Percentiles rank a stretch among this genome's conserved stretches.
These are phyloP conservation scores for Chesias legatella DNA, from an alignment of 2,888 invertebrate genomes.

Conservation along the genomic window DNA sequence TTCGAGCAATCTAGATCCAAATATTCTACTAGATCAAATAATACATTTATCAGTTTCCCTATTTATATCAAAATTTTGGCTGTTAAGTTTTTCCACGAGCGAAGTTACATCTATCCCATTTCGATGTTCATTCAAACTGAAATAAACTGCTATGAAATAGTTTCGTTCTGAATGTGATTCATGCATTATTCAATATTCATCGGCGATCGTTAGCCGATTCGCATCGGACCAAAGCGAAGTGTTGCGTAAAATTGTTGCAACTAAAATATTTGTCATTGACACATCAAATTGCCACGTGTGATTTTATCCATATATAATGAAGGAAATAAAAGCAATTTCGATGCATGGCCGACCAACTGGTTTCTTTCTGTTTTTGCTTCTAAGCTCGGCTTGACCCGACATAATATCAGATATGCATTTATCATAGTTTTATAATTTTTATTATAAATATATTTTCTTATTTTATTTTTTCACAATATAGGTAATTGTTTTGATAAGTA, in stretches of 20 bases:
- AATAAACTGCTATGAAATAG: constrained; percentile 7
- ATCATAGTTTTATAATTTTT: no score
- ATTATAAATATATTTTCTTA: no score
- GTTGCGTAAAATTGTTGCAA: neutral
- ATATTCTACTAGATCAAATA: no score
- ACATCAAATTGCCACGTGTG: neutral
- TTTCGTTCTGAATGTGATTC: neutral
- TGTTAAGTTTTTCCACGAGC: neutral
- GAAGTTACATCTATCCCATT: neutral
- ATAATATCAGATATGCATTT: no score
- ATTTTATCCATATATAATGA: no score
- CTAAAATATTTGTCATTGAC: neutral
- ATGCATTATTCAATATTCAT: constrained; percentile 4
- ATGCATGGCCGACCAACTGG: no score
- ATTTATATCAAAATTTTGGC: neutral
- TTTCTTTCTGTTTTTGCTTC: no score
- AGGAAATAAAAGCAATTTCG: no score
- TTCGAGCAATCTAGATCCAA: no score
- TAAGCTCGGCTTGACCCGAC: no score
- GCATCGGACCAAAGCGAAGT: neutral
- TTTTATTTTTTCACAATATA: no score
- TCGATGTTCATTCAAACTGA: constrained; percentile 2
- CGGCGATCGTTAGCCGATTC: neutral
- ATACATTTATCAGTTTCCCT: neutral
- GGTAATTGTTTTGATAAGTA: no score